Evolutionary conservation across 2,797 vertebrate species (phyloP).

Genomic region (Podargus strigoides): DNA sequence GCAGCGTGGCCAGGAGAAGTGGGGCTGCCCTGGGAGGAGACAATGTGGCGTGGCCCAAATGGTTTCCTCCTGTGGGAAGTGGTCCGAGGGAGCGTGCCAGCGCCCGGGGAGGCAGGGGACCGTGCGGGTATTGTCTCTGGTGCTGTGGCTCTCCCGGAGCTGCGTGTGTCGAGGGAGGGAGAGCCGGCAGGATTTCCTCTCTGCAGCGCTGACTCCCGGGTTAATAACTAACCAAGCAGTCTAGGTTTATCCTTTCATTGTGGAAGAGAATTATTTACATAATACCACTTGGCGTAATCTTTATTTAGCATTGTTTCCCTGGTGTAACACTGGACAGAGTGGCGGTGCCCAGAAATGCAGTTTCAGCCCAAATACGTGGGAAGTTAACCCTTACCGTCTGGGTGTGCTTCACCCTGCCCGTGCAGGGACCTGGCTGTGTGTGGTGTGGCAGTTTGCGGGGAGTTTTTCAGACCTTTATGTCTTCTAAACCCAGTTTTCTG

Average conservation of each 20-base stretch:
- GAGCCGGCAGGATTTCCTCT: constrained; percentile 56
- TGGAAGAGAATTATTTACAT: constrained; percentile 56
- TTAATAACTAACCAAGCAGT: constrained; percentile 49
- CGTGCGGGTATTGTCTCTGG: background rate
- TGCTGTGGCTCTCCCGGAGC: background rate
- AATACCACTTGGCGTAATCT: constrained; percentile 26
- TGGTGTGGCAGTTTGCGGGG: accelerated
- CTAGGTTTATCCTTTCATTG: constrained; percentile 52
- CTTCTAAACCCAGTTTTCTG: background rate
- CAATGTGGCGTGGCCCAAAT: background rate
- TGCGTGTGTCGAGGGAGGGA: background rate
- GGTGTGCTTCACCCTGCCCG: background rate
- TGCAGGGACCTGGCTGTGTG: background rate
- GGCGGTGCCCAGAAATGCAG: background rate
- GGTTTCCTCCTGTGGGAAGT: background rate
- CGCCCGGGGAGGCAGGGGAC: accelerated
- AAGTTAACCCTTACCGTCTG: background rate
- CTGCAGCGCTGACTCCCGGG: background rate
- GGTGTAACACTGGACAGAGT: background rate
- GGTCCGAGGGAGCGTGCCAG: background rate
- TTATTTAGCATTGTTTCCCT: constrained; percentile 57
- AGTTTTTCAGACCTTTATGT: accelerated
- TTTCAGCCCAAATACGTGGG: background rate
- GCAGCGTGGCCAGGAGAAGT: accelerated
- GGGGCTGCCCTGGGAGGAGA: background rate